Percentiles rank a stretch among this genome's conserved stretches.
Evolutionary conservation across 1,140 invertebrate species (phyloP).

Genomic region (Camponotus pennsylvanicus): DNA sequence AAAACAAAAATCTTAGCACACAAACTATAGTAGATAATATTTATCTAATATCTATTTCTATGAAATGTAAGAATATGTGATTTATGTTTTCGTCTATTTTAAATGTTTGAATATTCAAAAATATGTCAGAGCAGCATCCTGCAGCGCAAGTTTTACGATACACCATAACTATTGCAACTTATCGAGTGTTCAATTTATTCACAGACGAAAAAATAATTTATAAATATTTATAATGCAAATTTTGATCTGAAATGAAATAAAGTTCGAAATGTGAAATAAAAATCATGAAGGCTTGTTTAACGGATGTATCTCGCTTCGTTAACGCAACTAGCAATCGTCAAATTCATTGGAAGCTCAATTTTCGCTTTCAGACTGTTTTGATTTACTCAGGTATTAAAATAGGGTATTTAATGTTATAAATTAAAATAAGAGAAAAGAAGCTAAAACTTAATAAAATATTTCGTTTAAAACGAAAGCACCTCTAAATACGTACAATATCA

Average conservation of each 20-base stretch:
- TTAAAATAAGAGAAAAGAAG: neutral
- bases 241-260: neutral
- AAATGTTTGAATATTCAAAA: neutral
- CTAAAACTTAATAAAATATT: neutral
- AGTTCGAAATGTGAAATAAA: slow-evolving; percentile 43
- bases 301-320: neutral
- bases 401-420: too few species aligned
- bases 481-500: neutral
- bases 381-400: too few species aligned
- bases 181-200: neutral
- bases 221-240: neutral
- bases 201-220: neutral
- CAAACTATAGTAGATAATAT: too few species aligned
- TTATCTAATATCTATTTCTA: too few species aligned
- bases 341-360: neutral
- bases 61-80: too few species aligned
- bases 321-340: neutral
- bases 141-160: neutral
- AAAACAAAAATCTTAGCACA: too few species aligned
- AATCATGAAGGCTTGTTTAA: neutral
- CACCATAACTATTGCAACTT: neutral
- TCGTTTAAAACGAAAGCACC: neutral
- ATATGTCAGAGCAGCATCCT: neutral
- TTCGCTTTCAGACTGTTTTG: neutral
- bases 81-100: too few species aligned